Evolutionary conservation across 2,888 invertebrate species (phyloP).

Genomic region (Amblyteles armatorius): DNA sequence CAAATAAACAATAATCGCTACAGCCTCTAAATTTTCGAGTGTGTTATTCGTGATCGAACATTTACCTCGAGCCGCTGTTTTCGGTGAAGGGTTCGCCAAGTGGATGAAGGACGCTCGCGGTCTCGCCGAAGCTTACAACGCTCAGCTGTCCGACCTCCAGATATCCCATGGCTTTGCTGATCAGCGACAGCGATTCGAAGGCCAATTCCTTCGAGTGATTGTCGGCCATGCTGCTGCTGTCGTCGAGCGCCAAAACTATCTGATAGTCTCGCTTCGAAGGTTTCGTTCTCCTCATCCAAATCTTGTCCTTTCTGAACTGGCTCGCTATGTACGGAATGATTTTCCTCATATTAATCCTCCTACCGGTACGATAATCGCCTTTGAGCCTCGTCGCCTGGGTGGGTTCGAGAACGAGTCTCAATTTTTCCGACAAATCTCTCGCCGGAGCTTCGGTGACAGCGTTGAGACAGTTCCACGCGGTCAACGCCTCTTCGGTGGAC

Average conservation of each 20-base stretch:
- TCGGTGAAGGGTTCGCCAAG: conserved; percentile 95
- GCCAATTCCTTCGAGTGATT: conserved; percentile 96
- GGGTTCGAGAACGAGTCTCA: conserved; percentile 97
- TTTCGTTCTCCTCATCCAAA: conserved; percentile 98
- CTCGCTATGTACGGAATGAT: conserved; percentile 99
- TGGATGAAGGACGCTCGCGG: conserved; percentile 93
- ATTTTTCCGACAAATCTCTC: conserved; percentile 95
- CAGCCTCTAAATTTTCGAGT: neutral
- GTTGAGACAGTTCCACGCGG: conserved; percentile 88
- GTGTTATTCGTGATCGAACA: neutral
- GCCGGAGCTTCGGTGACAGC: conserved; percentile 88
- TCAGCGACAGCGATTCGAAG: conserved; percentile 97
- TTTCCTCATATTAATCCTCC: conserved; percentile 98
- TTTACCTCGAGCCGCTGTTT: conserved; percentile 91
- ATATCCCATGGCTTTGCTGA: conserved; percentile 94
- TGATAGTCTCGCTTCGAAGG: conserved; percentile 98
- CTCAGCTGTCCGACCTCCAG: conserved; percentile 97
- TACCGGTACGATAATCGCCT: conserved; percentile 98
- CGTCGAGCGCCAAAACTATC: conserved; percentile 98
- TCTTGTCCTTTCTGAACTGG: conserved; percentile 99
- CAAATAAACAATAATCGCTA: neutral
- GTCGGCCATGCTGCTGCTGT: conserved; percentile 96
- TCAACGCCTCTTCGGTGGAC: conserved; percentile 84
- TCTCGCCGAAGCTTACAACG: conserved; percentile 96
- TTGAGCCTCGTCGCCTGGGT: conserved; percentile 95